Conservation (phyloP, 2,888 invertebrate species). For the Amphipyra tragopoginis region DNA sequence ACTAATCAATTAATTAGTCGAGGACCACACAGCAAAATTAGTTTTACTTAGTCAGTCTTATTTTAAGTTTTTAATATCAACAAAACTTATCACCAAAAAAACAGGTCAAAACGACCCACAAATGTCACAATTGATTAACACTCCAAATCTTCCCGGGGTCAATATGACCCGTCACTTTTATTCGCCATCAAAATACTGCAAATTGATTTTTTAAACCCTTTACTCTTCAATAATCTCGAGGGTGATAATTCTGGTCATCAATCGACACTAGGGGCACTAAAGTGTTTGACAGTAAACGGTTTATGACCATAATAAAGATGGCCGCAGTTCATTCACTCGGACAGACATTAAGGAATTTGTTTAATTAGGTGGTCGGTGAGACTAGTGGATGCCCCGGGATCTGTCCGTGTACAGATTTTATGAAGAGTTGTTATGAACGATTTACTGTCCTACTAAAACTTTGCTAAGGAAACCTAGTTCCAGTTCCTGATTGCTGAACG, state of each 20-base stretch:
- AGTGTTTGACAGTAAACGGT: constrained; percentile 58
- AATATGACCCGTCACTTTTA: constrained; percentile 27
- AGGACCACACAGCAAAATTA: background rate
- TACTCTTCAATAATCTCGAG: constrained; percentile 13
- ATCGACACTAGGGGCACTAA: constrained; percentile 44
- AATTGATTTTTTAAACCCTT: constrained; percentile 47
- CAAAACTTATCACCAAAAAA: constrained; percentile 8
- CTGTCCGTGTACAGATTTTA: background rate
- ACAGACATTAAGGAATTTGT: constrained; percentile 40
- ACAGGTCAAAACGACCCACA: background rate
- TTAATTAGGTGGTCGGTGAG: constrained; percentile 45
- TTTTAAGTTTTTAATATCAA: background rate
- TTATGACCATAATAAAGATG: constrained; percentile 54
- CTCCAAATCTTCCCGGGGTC: constrained; percentile 3
- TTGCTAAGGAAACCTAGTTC: no score
- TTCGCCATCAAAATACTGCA: constrained; percentile 37
- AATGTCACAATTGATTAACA: constrained; percentile 41
- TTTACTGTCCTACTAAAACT: no score
- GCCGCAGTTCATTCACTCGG: constrained; percentile 54
- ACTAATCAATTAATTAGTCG: background rate
- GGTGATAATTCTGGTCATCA: constrained; percentile 57
- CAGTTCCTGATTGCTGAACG: no score
- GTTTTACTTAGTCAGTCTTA: no score
- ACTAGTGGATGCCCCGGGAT: constrained; percentile 10
- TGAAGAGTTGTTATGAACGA: no score